Percentiles rank a stretch among this genome's conserved stretches.
These are phyloP conservation scores for Poecile montanus DNA, from an alignment of 2,797 vertebrate species.

Conservation along the genomic window DNA sequence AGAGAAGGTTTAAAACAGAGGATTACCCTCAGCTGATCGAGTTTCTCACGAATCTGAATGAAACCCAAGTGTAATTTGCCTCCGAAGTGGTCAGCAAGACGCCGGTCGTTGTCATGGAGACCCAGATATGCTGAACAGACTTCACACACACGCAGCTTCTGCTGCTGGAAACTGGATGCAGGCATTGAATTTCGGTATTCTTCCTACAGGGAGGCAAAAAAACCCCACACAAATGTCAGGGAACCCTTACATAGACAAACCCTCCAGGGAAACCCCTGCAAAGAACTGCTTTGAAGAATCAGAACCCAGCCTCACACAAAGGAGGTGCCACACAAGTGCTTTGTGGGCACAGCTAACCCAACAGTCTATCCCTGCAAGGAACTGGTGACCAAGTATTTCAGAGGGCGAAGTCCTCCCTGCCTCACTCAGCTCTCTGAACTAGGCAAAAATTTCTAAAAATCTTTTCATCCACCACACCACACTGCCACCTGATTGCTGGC, in stretches of 20 bases:
- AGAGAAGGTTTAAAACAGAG: neutral
- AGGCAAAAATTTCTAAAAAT: neutral
- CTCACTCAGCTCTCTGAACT: neutral
- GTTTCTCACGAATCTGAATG: conserved; percentile 97
- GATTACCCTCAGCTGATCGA: conserved; percentile 92
- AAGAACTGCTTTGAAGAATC: neutral
- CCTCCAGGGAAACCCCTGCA: neutral
- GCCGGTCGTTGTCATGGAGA: conserved; percentile 97
- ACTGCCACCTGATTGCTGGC: neutral
- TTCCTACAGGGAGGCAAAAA: conserved; percentile 78
- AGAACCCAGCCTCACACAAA: neutral
- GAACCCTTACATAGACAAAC: neutral
- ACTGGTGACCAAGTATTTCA: neutral
- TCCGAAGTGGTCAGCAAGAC: conserved; percentile 96
- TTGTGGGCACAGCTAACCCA: neutral
- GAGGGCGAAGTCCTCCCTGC: rapidly evolving
- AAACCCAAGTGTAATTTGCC: conserved; percentile 98
- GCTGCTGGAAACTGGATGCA: conserved; percentile 97
- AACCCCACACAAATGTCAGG: neutral
- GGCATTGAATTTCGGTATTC: conserved; percentile 99
- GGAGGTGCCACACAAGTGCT: neutral
- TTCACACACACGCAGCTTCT: conserved; percentile 97
- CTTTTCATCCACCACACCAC: neutral
- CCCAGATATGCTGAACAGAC: conserved; percentile 98
- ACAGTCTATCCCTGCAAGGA: neutral